Evolutionary conservation across 2,797 vertebrate species (phyloP).

Genomic region (Gymnoscopelus microlampas): DNA sequence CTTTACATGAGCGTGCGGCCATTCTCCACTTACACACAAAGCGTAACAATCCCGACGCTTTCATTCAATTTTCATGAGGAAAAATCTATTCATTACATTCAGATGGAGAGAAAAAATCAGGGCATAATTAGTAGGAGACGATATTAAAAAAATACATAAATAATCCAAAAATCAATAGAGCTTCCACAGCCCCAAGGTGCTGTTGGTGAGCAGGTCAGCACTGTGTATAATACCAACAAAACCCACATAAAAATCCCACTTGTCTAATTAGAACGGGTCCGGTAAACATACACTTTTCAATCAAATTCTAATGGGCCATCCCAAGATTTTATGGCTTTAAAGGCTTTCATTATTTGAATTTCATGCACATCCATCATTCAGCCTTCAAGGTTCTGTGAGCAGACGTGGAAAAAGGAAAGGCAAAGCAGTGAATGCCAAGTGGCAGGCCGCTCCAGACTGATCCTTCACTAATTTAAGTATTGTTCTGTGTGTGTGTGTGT

Average conservation of each 20-base stretch:
- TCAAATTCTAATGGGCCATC: neutral
- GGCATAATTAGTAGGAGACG: neutral
- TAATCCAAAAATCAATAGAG: conserved; percentile 7
- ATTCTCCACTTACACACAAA: neutral
- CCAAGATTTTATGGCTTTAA: no score
- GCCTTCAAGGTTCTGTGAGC: no score
- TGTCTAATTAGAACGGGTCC: neutral
- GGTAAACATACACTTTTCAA: neutral
- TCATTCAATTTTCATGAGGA: conserved; percentile 24
- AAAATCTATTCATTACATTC: conserved; percentile 12
- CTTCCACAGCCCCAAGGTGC: conserved; percentile 23
- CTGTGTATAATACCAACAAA: neutral
- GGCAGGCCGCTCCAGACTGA: conserved; percentile 4
- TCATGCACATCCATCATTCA: no score
- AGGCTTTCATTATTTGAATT: no score
- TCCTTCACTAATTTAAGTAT: no score
- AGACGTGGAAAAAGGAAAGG: no score
- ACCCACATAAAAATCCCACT: neutral
- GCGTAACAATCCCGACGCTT: neutral
- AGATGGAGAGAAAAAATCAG: conserved; percentile 8
- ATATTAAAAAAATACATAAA: neutral
- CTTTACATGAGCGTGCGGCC: neutral
- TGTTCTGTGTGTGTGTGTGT: no score
- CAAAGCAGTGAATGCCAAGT: no score
- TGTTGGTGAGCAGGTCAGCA: conserved; percentile 5